Evolutionary conservation across 2,888 invertebrate genomes (phyloP).

Genomic region (Corythucha ciliata): DNA sequence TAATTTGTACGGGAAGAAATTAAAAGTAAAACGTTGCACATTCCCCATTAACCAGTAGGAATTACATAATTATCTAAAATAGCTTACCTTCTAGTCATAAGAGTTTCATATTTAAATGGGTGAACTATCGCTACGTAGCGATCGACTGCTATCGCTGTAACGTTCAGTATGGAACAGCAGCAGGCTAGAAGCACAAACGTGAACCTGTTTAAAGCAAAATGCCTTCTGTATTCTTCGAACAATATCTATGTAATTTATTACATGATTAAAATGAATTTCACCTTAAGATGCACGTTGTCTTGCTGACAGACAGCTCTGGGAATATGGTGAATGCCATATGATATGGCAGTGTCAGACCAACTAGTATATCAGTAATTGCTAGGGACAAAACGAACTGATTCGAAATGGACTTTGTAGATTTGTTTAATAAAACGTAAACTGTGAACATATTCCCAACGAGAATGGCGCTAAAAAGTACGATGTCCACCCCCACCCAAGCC

Average conservation of each 20-base stretch:
- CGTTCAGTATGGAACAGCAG: slow-evolving; percentile 67
- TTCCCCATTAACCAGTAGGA: too few species aligned
- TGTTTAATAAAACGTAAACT: slow-evolving; percentile 60
- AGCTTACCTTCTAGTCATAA: slow-evolving; percentile 52
- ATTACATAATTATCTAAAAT: slow-evolving; percentile 1
- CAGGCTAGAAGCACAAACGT: slow-evolving; percentile 57
- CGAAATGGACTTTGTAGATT: slow-evolving; percentile 60
- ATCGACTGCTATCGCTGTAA: slow-evolving; percentile 69
- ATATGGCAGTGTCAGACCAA: slow-evolving; percentile 66
- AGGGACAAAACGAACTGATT: slow-evolving; percentile 70
- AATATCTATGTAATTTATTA: slow-evolving; percentile 7
- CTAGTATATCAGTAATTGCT: slow-evolving; percentile 68
- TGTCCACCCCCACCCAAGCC: slow-evolving; percentile 56
- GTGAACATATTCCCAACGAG: slow-evolving; percentile 66
- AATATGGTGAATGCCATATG: slow-evolving; percentile 65
- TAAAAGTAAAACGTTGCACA: too few species aligned
- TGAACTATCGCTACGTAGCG: slow-evolving; percentile 69
- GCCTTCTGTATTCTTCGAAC: neutral
- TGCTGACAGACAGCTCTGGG: slow-evolving; percentile 50
- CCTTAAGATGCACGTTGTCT: slow-evolving; percentile 57
- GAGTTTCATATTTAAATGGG: slow-evolving; percentile 64
- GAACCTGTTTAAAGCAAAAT: slow-evolving; percentile 25
- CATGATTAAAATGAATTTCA: slow-evolving; percentile 44
- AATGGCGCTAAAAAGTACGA: slow-evolving; percentile 55
- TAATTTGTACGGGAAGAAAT: too few species aligned